phyloP scores from a whole-genome alignment of 1,140 invertebrate species.

The Colletes gigas region DNA sequence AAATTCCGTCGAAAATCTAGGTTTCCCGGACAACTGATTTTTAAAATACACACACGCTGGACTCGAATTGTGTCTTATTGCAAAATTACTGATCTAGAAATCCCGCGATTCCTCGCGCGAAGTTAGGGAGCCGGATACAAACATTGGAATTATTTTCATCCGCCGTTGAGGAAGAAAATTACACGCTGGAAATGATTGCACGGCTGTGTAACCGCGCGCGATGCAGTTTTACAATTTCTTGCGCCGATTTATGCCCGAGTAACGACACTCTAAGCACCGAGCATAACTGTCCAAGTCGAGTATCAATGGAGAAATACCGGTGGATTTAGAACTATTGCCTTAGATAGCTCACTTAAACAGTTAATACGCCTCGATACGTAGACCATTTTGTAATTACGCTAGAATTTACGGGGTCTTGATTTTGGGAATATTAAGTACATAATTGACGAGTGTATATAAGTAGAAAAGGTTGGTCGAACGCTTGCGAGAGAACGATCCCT shows the following conservation, averaged over 20 bases:
- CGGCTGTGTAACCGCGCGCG: background rate
- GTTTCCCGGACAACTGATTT: no score
- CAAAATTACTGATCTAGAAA: background rate
- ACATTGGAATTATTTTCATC: background rate
- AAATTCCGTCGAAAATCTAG: no score
- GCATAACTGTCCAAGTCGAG: background rate
- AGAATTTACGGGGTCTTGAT: no score
- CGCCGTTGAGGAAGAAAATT: background rate
- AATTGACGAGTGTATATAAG: background rate
- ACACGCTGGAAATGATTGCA: background rate
- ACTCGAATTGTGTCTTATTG: no score
- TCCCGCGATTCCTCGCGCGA: conserved; percentile 9
- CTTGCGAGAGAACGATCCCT: no score
- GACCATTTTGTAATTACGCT: background rate
- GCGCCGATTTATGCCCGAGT: background rate
- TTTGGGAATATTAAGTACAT: no score
- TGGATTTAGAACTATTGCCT: background rate
- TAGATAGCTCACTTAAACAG: background rate
- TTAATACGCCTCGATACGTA: no score
- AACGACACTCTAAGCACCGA: background rate
- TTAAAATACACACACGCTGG: no score
- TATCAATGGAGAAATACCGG: no score
- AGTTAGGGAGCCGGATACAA: background rate
- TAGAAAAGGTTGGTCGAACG: no score
- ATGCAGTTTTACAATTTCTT: background rate